These are phyloP conservation scores for Sphaeridia pumilis DNA, from an alignment of 2,888 invertebrate species.

Conservation along the genomic window DNA sequence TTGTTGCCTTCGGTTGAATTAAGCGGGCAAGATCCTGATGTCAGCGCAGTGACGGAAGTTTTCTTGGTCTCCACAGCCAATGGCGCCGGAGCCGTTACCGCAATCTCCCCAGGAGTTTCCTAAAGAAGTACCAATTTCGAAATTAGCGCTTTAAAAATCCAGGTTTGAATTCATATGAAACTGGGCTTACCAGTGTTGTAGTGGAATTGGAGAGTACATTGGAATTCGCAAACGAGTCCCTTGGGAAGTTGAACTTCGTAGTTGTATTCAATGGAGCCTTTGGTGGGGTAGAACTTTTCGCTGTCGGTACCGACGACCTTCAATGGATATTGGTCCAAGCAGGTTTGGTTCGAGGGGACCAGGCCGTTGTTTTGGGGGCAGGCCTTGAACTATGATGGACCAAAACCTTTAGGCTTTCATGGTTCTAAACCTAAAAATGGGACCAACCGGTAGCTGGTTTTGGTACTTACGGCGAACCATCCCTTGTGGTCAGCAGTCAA, in stretches of 20 bases:
- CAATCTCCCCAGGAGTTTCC: constrained; percentile 87
- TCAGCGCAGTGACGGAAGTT: constrained; percentile 48
- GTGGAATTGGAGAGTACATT: constrained; percentile 11
- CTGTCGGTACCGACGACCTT: constrained; percentile 35
- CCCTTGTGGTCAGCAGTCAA: constrained; percentile 30
- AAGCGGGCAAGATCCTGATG: background rate
- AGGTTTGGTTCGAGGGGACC: constrained; percentile 36
- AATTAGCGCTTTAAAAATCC: background rate
- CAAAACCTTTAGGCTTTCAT: background rate
- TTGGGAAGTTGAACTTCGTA: constrained; percentile 2
- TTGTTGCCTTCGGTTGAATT: no score
- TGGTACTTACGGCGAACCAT: constrained; percentile 12
- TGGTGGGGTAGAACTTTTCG: constrained; percentile 1
- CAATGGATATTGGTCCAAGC: constrained; percentile 37
- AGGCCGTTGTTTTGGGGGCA: constrained; percentile 38
- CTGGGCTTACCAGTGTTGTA: constrained; percentile 12
- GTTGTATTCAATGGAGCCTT: background rate
- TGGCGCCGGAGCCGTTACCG: constrained; percentile 69
- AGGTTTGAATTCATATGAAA: background rate
- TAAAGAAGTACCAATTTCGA: constrained; percentile 36
- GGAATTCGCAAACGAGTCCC: constrained; percentile 3
- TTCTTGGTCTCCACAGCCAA: constrained; percentile 73
- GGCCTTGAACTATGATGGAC: constrained; percentile 37
- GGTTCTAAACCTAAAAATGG: background rate
- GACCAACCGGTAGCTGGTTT: background rate